phyloP scores from a whole-genome alignment of 2,888 invertebrate species.

The Drosophila neotestacea region DNA sequence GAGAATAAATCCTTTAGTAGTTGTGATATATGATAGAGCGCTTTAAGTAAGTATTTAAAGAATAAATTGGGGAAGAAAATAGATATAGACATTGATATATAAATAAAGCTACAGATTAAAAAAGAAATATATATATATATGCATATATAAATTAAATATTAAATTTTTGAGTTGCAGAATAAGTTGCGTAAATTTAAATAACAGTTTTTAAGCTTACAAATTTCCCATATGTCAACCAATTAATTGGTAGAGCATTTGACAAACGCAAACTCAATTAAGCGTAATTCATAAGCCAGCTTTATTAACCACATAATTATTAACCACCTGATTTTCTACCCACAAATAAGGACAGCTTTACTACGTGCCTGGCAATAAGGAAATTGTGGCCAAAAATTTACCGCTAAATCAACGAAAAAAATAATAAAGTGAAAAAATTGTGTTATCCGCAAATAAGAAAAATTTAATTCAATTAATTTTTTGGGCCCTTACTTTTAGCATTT shows the following conservation, averaged over 20 bases:
- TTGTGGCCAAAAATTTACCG: slow-evolving; percentile 24
- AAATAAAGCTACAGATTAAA: neutral
- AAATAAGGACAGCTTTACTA: neutral
- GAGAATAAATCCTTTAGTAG: neutral
- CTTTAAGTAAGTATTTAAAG: neutral
- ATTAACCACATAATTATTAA: slow-evolving; percentile 20
- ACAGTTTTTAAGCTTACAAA: no score
- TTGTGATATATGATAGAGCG: neutral
- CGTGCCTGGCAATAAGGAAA: slow-evolving; percentile 17
- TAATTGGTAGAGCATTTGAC: neutral
- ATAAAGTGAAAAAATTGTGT: slow-evolving; percentile 26
- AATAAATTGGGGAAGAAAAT: neutral
- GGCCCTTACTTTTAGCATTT: slow-evolving; percentile 14
- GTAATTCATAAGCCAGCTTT: slow-evolving; percentile 17
- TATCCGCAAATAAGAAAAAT: slow-evolving; percentile 53
- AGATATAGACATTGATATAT: neutral
- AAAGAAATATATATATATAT: neutral
- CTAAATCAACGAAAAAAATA: slow-evolving; percentile 4
- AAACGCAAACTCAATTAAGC: neutral
- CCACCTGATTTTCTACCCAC: slow-evolving; percentile 7
- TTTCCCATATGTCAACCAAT: neutral
- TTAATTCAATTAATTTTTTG: slow-evolving; percentile 74
- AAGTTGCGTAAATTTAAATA: no score
- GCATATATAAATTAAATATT: no score
- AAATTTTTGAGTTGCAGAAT: no score